These are phyloP conservation scores for Semotilus atromaculatus DNA, from an alignment of 2,797 vertebrate genomes.

Conservation along the genomic window DNA sequence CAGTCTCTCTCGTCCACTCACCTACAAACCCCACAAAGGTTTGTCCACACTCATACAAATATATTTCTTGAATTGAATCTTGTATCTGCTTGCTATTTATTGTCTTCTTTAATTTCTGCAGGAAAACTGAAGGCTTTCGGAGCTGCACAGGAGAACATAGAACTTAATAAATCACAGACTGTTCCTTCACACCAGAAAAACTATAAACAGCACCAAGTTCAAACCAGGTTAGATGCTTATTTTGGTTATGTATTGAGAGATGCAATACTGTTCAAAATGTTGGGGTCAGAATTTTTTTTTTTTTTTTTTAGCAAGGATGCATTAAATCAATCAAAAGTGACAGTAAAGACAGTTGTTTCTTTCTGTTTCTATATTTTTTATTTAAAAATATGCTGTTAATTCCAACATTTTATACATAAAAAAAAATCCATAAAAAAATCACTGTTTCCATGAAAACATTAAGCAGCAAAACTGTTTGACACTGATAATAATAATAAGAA, in stretches of 20 bases:
- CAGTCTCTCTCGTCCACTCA: slow-evolving; percentile 89
- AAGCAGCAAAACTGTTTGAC: background rate
- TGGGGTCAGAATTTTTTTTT: background rate
- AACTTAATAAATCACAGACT: slow-evolving; percentile 64
- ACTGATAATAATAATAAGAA: background rate
- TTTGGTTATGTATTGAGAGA: background rate
- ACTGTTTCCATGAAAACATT: too few species aligned
- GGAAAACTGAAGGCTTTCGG: slow-evolving; percentile 91
- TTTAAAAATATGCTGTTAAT: too few species aligned
- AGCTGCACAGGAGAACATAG: slow-evolving; percentile 78
- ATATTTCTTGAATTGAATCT: background rate
- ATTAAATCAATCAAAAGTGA: background rate
- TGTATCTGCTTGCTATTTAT: background rate
- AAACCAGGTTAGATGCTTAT: slow-evolving; percentile 79
- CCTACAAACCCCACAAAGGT: slow-evolving; percentile 94
- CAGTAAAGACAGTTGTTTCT: background rate
- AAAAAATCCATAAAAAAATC: background rate
- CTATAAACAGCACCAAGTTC: slow-evolving; percentile 86
- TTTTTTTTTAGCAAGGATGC: background rate
- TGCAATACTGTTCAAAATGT: background rate
- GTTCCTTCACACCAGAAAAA: slow-evolving; percentile 77
- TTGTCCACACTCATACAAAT: slow-evolving; percentile 1
- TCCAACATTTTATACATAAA: too few species aligned
- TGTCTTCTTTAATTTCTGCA: slow-evolving; percentile 56
- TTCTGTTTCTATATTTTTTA: background rate